Evolutionary conservation across 2,113 vertebrate genomes (phyloP).

Genomic region (Acanthochromis polyacanthus): DNA sequence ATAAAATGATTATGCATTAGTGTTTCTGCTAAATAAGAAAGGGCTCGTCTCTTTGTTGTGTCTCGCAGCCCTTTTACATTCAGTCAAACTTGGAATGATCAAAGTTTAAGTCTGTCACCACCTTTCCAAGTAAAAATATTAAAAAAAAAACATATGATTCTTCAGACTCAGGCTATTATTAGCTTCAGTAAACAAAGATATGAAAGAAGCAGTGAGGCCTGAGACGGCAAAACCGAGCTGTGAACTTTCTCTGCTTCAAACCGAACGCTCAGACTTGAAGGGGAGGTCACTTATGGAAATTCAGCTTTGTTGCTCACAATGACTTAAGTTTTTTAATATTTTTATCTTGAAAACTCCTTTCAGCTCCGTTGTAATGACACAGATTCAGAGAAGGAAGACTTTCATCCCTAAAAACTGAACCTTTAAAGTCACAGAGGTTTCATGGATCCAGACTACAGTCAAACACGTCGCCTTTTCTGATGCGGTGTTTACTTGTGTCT

Average conservation of each 20-base stretch:
- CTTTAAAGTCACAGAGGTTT: constrained; percentile 7
- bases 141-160: background rate
- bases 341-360: constrained; percentile 1
- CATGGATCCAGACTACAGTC: background rate
- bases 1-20: constrained; percentile 37
- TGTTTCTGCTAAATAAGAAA: constrained; percentile 17
- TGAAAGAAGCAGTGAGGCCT: constrained; percentile 13
- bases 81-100: constrained; percentile 32
- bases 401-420: background rate
- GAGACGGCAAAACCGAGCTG: constrained; percentile 11
- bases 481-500: background rate
- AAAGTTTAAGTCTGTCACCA: constrained; percentile 46
- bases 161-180: constrained; percentile 53
- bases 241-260: constrained; percentile 18
- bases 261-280: constrained; percentile 6
- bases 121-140: constrained; percentile 15
- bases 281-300: constrained; percentile 26
- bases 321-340: background rate
- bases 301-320: background rate
- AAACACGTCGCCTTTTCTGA: background rate
- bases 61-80: constrained; percentile 1
- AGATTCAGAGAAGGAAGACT: constrained; percentile 1
- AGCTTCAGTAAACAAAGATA: constrained; percentile 33
- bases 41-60: constrained; percentile 31
- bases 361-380: background rate